Base-by-base conservation (phyloP, 2,113 vertebrate genomes). In the Oryzias melastigma region DNA sequence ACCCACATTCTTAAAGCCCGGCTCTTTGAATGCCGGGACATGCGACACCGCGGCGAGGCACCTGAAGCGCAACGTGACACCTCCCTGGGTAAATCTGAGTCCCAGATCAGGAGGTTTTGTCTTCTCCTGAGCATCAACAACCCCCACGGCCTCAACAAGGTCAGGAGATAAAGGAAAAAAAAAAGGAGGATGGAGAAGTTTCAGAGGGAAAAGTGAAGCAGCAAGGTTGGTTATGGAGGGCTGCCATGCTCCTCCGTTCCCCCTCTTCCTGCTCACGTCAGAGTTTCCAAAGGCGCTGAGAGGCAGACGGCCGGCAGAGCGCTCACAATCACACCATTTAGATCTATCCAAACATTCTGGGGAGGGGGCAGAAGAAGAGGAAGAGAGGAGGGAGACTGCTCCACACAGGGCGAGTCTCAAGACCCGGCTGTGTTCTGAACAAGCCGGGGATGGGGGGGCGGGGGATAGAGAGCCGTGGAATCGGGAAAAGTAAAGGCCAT, bases 241-340 rank as follows among this genome's bases (percentile, higher is more conserved):
- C 75, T 22, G 89, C 91, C 90, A 91, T 92, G 91, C 89, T 68
- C 68, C 64, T 58, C 62, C 77, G 72, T 81, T 69, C 46, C 77
- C 75, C 71, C 72, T 78, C 78, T 73, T 84, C 72, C 69, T 69
- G 83, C 86, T 89, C 80, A 85, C 88, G 90, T 92, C 91, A 92
- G 79, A 90, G 80, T 92, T 92, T 92, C 91, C 91, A 90, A 83
- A 87, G 87, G 75, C 80, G 62, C 81, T 58, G 77, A 77, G 82
- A 83, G 77, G 76, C 81, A 80, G 85, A 72, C 82, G 64, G 61
- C n/a, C n/a, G 77, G 70, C 77, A 78, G 87, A 89, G 67, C 84
- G 83, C 78, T 78, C 85, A 92, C 91, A 91, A 91, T 91, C 85
- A 84, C 81, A 87, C 88, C 88, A 91, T 92, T 92, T 91, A 89